Percentiles rank a stretch among this genome's conserved stretches.
Conservation (phyloP, 2,797 vertebrate genomes). For the Cichlasoma orientale region DNA sequence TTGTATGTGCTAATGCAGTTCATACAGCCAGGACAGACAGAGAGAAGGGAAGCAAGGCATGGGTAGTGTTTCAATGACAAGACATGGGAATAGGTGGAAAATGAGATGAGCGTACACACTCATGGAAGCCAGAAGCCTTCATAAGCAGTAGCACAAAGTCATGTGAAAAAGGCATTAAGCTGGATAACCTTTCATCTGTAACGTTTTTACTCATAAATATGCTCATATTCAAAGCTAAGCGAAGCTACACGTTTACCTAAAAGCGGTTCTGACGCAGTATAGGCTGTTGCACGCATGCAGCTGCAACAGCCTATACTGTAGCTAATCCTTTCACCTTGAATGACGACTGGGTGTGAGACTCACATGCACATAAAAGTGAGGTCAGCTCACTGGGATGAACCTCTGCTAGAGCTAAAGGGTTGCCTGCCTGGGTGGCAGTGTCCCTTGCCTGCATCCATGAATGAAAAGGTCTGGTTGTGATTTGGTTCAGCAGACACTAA, state of each 20-base stretch:
- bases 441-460: conserved; percentile 38
- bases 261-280: neutral
- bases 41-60: conserved; percentile 19
- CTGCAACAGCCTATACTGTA: neutral
- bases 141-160: conserved; percentile 8
- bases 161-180: neutral
- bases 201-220: neutral
- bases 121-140: conserved; percentile 15
- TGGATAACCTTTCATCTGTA: neutral
- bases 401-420: conserved; percentile 29
- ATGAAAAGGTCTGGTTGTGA: conserved; percentile 78
- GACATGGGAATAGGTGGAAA: conserved; percentile 13
- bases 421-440: conserved; percentile 75
- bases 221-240: neutral
- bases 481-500: conserved; percentile 72
- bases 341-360: conserved; percentile 17
- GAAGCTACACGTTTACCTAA: neutral
- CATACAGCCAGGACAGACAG: neutral
- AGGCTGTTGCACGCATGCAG: neutral
- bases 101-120: neutral
- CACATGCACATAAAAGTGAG: conserved; percentile 65
- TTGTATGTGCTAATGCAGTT: conserved; percentile 18
- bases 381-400: conserved; percentile 47
- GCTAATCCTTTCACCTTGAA: neutral
- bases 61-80: conserved; percentile 17